Conservation (phyloP, 2,888 invertebrate genomes). For the Cactoblastis cactorum region DNA sequence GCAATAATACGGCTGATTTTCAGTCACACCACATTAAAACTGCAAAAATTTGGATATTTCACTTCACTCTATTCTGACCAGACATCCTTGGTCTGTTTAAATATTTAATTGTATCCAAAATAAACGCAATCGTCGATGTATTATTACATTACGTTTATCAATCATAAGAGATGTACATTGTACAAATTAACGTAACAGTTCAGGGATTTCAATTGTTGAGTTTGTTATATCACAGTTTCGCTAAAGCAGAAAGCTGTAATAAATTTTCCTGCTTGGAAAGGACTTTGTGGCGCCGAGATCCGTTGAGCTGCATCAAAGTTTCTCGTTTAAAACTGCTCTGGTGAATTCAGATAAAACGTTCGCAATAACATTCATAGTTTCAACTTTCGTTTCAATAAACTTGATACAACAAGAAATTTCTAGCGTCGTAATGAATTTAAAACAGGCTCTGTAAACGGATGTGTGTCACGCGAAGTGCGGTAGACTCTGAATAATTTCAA, state of each 20-base stretch:
- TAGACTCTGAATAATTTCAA: constrained; percentile 30
- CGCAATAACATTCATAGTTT: not conserved
- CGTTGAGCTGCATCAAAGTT: constrained; percentile 24
- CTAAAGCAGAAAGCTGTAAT: not conserved
- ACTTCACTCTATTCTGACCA: too few species aligned
- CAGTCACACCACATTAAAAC: too few species aligned
- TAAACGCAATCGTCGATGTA: too few species aligned
- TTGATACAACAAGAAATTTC: not conserved
- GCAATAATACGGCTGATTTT: too few species aligned
- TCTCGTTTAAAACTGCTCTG: constrained; percentile 22
- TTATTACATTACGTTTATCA: too few species aligned
- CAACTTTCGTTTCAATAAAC: constrained; percentile 5
- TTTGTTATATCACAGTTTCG: not conserved
- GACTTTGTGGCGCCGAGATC: constrained; percentile 26
- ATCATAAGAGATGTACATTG: too few species aligned
- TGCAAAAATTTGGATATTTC: too few species aligned
- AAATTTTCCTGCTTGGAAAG: constrained; percentile 10
- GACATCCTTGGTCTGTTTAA: too few species aligned
- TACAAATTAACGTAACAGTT: not conserved
- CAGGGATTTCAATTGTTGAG: not conserved
- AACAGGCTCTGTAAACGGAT: not conserved
- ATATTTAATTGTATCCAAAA: too few species aligned
- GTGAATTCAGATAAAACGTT: constrained; percentile 1
- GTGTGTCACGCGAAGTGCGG: constrained; percentile 30
- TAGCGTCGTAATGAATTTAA: constrained; percentile 3